These are phyloP conservation scores for Neotoma lepida DNA, from an alignment of 2,113 vertebrate genomes.

Conservation along the genomic window DNA sequence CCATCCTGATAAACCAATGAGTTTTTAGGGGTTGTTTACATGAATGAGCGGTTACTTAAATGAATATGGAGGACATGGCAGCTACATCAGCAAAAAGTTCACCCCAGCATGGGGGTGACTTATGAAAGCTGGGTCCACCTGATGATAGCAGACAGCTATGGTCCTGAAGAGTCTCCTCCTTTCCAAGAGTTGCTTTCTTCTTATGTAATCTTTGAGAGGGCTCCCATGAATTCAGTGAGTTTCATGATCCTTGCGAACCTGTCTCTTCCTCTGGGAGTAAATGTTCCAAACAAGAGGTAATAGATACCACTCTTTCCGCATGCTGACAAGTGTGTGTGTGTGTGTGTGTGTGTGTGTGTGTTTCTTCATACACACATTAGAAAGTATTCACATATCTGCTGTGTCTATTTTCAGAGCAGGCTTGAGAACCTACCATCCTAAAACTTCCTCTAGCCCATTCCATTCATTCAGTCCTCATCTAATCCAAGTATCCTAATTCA, in stretches of 20 bases:
- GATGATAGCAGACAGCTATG: too few species aligned
- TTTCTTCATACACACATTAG: not conserved
- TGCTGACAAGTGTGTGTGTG: not conserved
- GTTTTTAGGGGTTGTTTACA: not conserved
- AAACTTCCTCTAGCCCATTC: not conserved
- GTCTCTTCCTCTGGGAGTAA: not conserved
- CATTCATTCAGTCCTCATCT: not conserved
- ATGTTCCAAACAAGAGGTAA: not conserved
- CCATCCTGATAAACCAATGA: not conserved
- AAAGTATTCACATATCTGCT: not conserved
- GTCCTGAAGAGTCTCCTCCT: too few species aligned
- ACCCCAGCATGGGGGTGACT: not conserved
- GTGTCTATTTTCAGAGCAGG: not conserved
- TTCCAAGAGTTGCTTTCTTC: not conserved
- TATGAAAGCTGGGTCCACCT: not conserved
- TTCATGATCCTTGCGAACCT: not conserved
- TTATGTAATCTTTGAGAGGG: not conserved
- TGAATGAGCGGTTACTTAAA: not conserved
- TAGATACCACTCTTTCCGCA: not conserved
- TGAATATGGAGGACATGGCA: not conserved
- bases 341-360: not conserved
- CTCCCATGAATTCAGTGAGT: too few species aligned
- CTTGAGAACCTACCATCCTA: not conserved
- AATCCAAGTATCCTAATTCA: not conserved
- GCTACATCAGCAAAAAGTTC: not conserved